phyloP scores from a whole-genome alignment of 2,797 vertebrate species.

The Aythya fuligula region DNA sequence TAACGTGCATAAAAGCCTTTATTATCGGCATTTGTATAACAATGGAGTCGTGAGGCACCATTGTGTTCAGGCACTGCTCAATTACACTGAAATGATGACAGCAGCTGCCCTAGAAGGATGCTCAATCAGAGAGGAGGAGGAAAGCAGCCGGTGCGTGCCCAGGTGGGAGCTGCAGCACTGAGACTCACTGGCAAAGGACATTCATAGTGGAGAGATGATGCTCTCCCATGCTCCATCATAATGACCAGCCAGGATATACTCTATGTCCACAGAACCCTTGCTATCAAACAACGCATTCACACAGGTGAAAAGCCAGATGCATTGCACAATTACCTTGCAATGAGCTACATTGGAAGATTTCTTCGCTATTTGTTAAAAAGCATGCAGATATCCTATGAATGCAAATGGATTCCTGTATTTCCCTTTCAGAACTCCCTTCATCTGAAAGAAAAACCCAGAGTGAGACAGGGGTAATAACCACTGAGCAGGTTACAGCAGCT shows the following conservation, averaged over 20 bases:
- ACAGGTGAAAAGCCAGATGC: background rate
- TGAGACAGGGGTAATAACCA: background rate
- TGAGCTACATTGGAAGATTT: fast-evolving
- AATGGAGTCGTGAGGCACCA: background rate
- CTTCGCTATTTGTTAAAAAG: background rate
- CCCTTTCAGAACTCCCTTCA: background rate
- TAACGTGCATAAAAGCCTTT: background rate
- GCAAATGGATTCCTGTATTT: background rate
- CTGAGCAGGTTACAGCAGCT: background rate
- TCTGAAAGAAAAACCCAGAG: background rate
- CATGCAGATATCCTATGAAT: background rate
- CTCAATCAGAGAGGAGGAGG: background rate
- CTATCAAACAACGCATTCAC: background rate
- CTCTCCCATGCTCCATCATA: background rate
- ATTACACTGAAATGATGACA: background rate
- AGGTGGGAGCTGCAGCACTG: background rate
- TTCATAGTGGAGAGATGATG: background rate
- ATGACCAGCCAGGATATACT: background rate
- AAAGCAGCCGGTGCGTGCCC: fast-evolving
- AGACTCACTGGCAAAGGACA: background rate
- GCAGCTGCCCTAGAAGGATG: background rate
- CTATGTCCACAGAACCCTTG: background rate
- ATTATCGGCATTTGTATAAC: background rate
- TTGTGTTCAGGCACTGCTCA: background rate
- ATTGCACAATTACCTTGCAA: background rate